These are phyloP conservation scores for Bombus haemorrhoidalis DNA, from an alignment of 1,140 invertebrate genomes.

Conservation along the genomic window DNA sequence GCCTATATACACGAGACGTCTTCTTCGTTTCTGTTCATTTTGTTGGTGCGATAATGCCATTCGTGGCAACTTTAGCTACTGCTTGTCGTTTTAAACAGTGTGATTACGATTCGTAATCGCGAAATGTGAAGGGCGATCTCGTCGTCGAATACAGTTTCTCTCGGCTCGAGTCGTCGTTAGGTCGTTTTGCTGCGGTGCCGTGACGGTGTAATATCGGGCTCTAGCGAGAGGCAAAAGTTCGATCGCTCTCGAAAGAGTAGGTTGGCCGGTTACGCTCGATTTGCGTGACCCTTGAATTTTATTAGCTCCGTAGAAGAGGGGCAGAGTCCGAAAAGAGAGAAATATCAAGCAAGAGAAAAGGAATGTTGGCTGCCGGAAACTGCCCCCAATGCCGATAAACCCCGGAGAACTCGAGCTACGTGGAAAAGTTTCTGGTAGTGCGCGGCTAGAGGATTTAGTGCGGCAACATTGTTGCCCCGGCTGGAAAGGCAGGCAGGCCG, in stretches of 20 bases:
- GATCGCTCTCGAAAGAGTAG: conserved; percentile 1
- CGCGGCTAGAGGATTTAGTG: conserved; percentile 61
- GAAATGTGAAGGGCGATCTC: not conserved
- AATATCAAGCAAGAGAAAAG: conserved; percentile 2
- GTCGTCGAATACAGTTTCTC: not conserved
- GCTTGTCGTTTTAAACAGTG: no score
- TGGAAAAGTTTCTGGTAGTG: conserved; percentile 61
- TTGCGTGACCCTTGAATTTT: conserved; percentile 68
- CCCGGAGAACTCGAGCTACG: conserved; percentile 59
- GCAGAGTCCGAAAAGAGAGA: not conserved
- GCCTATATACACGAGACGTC: no score
- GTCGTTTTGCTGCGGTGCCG: not conserved
- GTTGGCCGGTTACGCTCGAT: conserved; percentile 69
- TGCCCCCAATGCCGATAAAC: conserved; percentile 62
- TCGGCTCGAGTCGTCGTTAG: not conserved
- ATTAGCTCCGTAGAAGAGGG: conserved; percentile 32
- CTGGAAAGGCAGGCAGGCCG: conserved; percentile 17
- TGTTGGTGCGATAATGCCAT: no score
- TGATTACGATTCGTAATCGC: not conserved
- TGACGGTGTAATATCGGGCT: conserved; percentile 9
- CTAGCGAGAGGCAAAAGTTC: not conserved
- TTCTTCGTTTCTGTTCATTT: no score
- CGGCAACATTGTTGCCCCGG: conserved; percentile 41
- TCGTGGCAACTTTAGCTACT: no score
- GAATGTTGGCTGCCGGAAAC: conserved; percentile 58